Conservation (phyloP, 2,113 vertebrate genomes). For the Psammodynastes pulverulentus region DNA sequence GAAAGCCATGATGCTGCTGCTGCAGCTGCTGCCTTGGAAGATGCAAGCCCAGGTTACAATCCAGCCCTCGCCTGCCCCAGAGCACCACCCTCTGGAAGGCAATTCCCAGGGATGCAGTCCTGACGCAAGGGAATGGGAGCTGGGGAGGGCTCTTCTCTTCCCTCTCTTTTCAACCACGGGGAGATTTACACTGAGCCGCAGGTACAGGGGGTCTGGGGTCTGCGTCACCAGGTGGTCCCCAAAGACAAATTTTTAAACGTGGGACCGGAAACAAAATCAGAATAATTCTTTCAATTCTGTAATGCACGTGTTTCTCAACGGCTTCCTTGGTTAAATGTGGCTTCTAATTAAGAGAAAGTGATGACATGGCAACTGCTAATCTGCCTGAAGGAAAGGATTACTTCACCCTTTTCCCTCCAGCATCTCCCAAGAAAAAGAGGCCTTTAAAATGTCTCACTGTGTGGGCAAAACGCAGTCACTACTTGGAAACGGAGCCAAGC, state of each 20-base stretch:
- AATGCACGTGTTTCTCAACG: neutral
- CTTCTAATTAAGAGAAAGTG: neutral
- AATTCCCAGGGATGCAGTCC: neutral
- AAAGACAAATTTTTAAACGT: neutral
- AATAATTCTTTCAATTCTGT: neutral
- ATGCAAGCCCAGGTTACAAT: neutral
- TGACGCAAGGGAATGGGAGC: neutral
- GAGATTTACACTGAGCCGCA: neutral
- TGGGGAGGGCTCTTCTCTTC: neutral
- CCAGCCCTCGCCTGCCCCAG: neutral
- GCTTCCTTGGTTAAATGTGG: neutral
- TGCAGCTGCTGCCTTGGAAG: neutral
- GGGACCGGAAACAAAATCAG: neutral
- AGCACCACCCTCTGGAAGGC: neutral
- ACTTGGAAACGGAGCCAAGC: neutral
- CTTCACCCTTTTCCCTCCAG: neutral
- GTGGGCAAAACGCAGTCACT: neutral
- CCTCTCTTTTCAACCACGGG: neutral
- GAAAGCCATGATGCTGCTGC: neutral
- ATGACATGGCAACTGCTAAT: neutral
- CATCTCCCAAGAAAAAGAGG: neutral
- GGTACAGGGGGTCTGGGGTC: neutral
- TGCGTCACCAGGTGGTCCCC: neutral
- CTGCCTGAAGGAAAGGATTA: neutral
- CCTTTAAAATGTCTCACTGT: neutral